Evolutionary conservation across 1,140 invertebrate genomes (phyloP), one percentile per base, ranked within the genome.

Genomic region (Cotesia glomerata): DNA sequence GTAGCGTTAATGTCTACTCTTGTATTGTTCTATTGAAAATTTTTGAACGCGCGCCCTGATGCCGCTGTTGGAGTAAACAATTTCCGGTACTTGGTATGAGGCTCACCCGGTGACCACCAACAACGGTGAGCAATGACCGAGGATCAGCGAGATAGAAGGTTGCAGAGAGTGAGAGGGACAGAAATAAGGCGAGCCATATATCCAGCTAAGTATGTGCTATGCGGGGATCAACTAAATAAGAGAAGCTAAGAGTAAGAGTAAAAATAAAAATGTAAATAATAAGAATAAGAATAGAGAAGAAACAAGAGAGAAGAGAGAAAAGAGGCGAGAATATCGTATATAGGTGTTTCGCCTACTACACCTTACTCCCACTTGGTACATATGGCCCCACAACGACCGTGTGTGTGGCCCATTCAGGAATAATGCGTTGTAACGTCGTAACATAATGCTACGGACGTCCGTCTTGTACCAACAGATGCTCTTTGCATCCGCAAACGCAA

Each of bases 401-500:
- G 73, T 72, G 69, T 77, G 77, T 74, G 77, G 64, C 71, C 56
- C 69, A 77, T 52, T 72, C 52, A 72, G 69, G 65, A 71, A 67
- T 59, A 73, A 67, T 75, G 76, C 69, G 75, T 75, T 74, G 73
- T 79, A 79, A 78, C 76, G 77, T 74, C 73, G 74, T 77, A 77
- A 78, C 77, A 75, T 75, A 78, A 81, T 77, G 79, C 76, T 69
- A 71, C 64, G 74, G 76, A 81, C 78, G 78, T 80, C 59, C 74
- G 77, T 81, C 79, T 81, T 81, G 80, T 81, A 80, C 74, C 78
- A 80, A 79, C 80, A 81, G 79, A 81, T 81, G 80, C 79, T 81
- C 75, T 72, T 75, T 76, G 77, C 79, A 79, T 80, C 77, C 79
- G 78, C 79, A 80, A 80, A 76, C 77, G 73, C 68, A 70, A 69